Evolutionary conservation across 2,113 vertebrate species (phyloP).

Genomic region (Anhinga rufa): DNA sequence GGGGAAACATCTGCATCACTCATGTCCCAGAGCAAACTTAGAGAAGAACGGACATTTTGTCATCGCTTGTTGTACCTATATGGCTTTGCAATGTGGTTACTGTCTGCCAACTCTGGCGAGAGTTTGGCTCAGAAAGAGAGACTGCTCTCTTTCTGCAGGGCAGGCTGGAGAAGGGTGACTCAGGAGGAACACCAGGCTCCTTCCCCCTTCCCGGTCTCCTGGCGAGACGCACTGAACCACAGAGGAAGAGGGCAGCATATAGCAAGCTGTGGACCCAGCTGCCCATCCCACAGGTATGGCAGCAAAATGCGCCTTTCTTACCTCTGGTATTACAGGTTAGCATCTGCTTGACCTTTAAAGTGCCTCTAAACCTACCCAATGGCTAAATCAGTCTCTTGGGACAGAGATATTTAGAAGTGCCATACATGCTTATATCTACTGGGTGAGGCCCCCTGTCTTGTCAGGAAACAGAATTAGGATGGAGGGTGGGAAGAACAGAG

Average conservation of each 20-base stretch:
- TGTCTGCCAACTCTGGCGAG: neutral
- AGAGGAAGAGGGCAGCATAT: neutral
- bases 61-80: neutral
- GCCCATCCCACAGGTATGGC: neutral
- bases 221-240: fast-evolving
- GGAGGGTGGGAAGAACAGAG: neutral
- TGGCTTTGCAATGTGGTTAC: neutral
- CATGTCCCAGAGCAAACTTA: neutral
- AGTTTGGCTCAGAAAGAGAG: neutral
- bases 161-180: neutral
- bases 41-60: neutral
- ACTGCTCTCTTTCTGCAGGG: too few relatives aligned
- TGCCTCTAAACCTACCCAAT: neutral
- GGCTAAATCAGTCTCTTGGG: neutral
- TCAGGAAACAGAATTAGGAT: neutral
- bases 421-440: neutral
- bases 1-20: neutral
- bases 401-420: neutral
- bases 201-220: neutral
- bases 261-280: neutral
- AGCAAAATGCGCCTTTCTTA: neutral
- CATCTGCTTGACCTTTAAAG: neutral
- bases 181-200: neutral
- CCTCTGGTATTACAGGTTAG: neutral
- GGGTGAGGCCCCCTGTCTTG: neutral